Evolutionary conservation across 2,113 vertebrate species (phyloP), one percentile per base, ranked within the genome.

Genomic region (Eonycteris spelaea): DNA sequence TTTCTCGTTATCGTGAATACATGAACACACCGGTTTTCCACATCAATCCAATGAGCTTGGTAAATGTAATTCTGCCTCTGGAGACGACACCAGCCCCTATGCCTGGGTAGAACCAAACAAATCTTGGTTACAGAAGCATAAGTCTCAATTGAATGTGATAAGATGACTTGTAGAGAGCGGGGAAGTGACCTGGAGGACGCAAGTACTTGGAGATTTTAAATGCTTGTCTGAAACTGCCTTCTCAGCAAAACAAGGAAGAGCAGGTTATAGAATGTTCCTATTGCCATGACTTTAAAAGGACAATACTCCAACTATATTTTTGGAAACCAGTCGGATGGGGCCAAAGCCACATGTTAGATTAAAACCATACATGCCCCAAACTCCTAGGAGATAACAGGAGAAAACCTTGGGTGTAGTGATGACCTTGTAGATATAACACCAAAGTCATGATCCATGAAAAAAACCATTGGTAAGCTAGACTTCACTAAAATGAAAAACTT

Each of bases 1-100:
- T 70, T 93, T 91, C 83, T 89, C 13, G 9, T 97, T 96, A 95
- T 94, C 86, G 7, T 3, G 55, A 90, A 30, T 71, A 74, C 86
- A 35, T 2, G 93, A 93, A 93, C 89, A n/a, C 86, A 82, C 92
- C 12, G 7, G 89, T 74, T 94, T 96, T 79, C 86, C 78, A 45
- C 68, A 43, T 73, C 16, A 11, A 55, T 63, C 83, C 63, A 86
- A n/a, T 43, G 78, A 85, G 48, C 93, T 78, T 45, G 6, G 40
- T 75, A 93, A 91, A 77, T 53, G 35, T 78, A 74, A 91, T 90
- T 93, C 83, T 33, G 87, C 51, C 78, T 93, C 86, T 35, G 55
- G 61, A 57, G 73, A 63, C 74, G 82, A 83, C 77, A 86, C 55
- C 71, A 33, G 67, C 48, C 67, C 35, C 83, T 75, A 57, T 77